Base-by-base conservation (phyloP, 2,797 vertebrate species). In the Sylvilagus floridanus region DNA sequence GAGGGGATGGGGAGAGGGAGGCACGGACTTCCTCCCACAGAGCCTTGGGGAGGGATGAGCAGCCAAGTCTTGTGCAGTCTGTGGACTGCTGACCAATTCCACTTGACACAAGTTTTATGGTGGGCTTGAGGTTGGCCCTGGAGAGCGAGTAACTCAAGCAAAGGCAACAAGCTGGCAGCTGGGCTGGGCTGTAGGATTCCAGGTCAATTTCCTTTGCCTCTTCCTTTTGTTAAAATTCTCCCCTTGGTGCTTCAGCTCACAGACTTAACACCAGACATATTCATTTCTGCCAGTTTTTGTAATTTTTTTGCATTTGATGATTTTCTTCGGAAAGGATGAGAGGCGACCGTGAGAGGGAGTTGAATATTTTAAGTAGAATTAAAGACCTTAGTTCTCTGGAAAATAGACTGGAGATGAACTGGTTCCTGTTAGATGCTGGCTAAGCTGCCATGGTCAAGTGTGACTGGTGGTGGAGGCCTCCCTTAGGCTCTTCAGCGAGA, bases 201-300 rank as follows among this genome's bases (percentile, higher is more conserved):
- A 62, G 16, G 62, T 82, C 54, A 6, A 42, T 81, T 72, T 84
- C 57, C 35, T 75, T 78, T 81, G 69, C 50, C 60, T 84, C 54
- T 57, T 57, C 5, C 54, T 57, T 57, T 69, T 62, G 32, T 66
- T 81, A 71, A 81, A 81, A 79, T 37, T 30, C 26, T 28, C 17
- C 7, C 35, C n/a, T 14, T 86, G 63, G 54, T 35, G 30, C 28
- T 57, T 66, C 42, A 9, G 19, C 77, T 90, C 28, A 65, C 21
- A 57, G 52, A 50, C 13, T 78, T 3, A n/a, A n/a, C 73, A 72
- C 5, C 12, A 76, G 72, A 71, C 24, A 88, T 4, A 14, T 6
- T 86, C 17, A 30, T 77, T 87, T 94, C 86, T 96, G 72, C 24
- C 3, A 84, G 52, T 47, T 75, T 90, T 66, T 66, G 47, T 47